Percentiles rank a stretch among this genome's conserved stretches.
Conservation (phyloP, 1,140 invertebrate species). For the Lasaia peninsularis region DNA sequence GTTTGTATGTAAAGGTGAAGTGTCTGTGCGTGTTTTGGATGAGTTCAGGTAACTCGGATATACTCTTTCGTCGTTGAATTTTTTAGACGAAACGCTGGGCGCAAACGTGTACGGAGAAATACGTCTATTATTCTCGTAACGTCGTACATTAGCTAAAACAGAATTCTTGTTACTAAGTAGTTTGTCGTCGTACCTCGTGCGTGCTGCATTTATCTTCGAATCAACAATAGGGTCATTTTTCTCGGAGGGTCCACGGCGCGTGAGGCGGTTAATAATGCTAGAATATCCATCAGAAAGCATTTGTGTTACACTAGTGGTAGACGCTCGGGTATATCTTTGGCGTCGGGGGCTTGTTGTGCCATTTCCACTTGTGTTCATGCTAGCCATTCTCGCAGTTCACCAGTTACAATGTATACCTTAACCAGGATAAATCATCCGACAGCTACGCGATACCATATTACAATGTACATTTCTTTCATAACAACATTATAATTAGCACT, state of each 20-base stretch:
- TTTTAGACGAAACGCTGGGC: slow-evolving; percentile 44
- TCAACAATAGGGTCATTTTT: slow-evolving; percentile 53
- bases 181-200: slow-evolving; percentile 65
- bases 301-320: slow-evolving; percentile 89
- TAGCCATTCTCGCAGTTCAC: slow-evolving; percentile 47
- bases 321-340: slow-evolving; percentile 84
- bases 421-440: slow-evolving; percentile 55
- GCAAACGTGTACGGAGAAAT: slow-evolving; percentile 57
- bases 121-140: slow-evolving; percentile 67
- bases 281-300: slow-evolving; percentile 90
- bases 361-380: slow-evolving; percentile 43
- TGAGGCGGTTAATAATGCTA: slow-evolving; percentile 87
- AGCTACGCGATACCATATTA: slow-evolving; percentile 47
- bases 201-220: slow-evolving; percentile 46
- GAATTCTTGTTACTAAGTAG: slow-evolving; percentile 56
- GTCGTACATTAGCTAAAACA: slow-evolving; percentile 51
- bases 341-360: slow-evolving; percentile 70
- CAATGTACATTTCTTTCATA: slow-evolving; percentile 28
- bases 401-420: slow-evolving; percentile 47
- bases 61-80: slow-evolving; percentile 57
- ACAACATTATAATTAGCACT: slow-evolving; percentile 15
- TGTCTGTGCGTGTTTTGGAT: slow-evolving; percentile 52
- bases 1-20: slow-evolving; percentile 56
- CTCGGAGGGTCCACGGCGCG: slow-evolving; percentile 85
- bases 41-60: slow-evolving; percentile 57